phyloP scores from a whole-genome alignment of 2,888 invertebrate species.

The Athetis lepigone region DNA sequence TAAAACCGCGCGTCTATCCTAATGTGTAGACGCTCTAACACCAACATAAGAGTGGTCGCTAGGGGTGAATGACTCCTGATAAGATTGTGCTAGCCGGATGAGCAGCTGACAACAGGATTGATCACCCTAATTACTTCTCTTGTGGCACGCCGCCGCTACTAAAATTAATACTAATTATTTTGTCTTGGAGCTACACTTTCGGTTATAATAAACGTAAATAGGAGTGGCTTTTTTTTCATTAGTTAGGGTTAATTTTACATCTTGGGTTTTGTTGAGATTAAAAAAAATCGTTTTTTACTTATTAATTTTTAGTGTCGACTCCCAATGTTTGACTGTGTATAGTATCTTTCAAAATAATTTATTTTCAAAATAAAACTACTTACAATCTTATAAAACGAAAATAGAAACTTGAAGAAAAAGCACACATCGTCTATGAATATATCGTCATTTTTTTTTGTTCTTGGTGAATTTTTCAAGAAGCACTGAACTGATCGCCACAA shows the following conservation, averaged over 20 bases:
- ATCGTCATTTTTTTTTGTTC: too few relatives aligned
- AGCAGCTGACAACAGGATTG: conserved; percentile 66
- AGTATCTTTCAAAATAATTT: too few relatives aligned
- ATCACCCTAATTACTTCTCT: conserved; percentile 62
- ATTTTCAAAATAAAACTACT: too few relatives aligned
- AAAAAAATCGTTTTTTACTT: too few relatives aligned
- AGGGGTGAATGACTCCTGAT: conserved; percentile 67
- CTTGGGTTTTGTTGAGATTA: too few relatives aligned
- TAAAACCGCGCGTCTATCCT: conserved; percentile 5
- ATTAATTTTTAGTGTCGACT: too few relatives aligned
- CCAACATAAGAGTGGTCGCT: conserved; percentile 30
- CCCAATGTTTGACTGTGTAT: too few relatives aligned
- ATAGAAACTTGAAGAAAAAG: too few relatives aligned
- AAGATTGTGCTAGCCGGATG: conserved; percentile 64
- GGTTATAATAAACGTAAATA: conserved; percentile 4
- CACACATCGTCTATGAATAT: too few relatives aligned
- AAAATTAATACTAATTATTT: conserved; percentile 45
- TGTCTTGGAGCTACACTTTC: conserved; percentile 3
- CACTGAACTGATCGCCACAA: too few relatives aligned
- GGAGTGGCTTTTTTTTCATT: not conserved
- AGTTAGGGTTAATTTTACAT: not conserved
- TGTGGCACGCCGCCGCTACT: conserved; percentile 21
- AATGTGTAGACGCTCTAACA: conserved; percentile 29
- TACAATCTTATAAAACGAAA: too few relatives aligned
- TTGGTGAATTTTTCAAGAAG: too few relatives aligned